These are phyloP conservation scores for Oophaga sylvatica DNA, from an alignment of 2,797 vertebrate species.

Conservation along the genomic window DNA sequence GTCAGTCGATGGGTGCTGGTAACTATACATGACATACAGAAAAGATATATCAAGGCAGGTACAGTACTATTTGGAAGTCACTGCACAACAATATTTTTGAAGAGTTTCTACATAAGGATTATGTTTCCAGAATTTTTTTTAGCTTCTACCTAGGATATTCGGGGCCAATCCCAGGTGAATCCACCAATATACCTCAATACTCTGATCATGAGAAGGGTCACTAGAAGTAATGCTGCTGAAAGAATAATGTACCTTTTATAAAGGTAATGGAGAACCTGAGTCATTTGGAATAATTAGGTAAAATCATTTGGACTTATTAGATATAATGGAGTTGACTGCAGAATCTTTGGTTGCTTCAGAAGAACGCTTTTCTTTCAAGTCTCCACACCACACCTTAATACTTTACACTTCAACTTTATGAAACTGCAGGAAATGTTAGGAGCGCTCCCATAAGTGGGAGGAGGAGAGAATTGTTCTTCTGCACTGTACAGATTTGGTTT, in stretches of 20 bases:
- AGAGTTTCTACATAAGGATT: neutral
- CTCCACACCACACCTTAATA: neutral
- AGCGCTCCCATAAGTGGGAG: neutral
- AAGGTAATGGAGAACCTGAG: neutral
- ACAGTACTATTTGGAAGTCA: neutral
- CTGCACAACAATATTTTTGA: neutral
- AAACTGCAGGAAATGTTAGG: neutral
- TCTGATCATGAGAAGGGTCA: neutral
- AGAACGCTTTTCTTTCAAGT: slow-evolving; percentile 1
- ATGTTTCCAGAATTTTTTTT: neutral
- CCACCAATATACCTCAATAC: neutral
- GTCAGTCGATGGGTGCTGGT: too few species aligned
- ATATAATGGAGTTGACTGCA: neutral
- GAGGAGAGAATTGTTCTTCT: too few species aligned
- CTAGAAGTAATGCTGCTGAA: neutral
- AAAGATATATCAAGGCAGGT: too few species aligned
- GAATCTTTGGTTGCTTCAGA: neutral
- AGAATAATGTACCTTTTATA: neutral
- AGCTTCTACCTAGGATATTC: neutral
- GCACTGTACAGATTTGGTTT: too few species aligned
- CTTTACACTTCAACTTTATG: neutral
- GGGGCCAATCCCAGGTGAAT: neutral
- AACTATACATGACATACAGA: too few species aligned
- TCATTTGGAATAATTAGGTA: neutral
- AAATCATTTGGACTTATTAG: slow-evolving; percentile 1